These are phyloP conservation scores for Platysteira castanea DNA, from an alignment of 2,113 vertebrate genomes.

Conservation along the genomic window DNA sequence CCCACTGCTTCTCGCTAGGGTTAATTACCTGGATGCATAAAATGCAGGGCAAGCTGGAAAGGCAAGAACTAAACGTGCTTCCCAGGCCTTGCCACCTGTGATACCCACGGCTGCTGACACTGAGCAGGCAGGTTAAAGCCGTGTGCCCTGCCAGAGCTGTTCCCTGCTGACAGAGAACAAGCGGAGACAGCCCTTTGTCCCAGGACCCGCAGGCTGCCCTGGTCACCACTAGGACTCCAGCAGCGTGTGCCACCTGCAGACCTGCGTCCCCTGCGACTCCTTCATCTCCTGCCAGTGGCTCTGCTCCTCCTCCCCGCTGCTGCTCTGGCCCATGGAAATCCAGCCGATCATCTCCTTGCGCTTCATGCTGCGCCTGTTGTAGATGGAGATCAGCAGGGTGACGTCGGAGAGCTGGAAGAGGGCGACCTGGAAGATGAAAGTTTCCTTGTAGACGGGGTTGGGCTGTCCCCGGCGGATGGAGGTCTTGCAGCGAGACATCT, in stretches of 20 bases:
- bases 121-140: neutral
- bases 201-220: neutral
- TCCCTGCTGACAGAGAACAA: neutral
- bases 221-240: constrained; percentile 81
- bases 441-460: constrained; percentile 96
- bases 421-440: constrained; percentile 95
- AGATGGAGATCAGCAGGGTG: constrained; percentile 90
- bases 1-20: neutral
- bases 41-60: neutral
- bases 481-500: constrained; percentile 93
- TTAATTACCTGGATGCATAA: neutral
- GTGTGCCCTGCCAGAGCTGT: neutral
- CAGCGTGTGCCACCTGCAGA: constrained; percentile 90
- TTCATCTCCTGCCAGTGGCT: constrained; percentile 95
- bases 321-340: constrained; percentile 90
- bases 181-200: neutral
- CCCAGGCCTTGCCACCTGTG: neutral
- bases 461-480: constrained; percentile 90
- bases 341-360: constrained; percentile 97
- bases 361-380: constrained; percentile 90
- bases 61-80: neutral
- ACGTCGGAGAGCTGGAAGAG: constrained; percentile 97
- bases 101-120: neutral
- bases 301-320: constrained; percentile 90
- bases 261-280: constrained; percentile 81